A percentile compares a stretch with the other conserved stretches of the same genome.
Evolutionary conservation across 2,113 vertebrate species (phyloP).

Genomic region (Sylvilagus bachmani): DNA sequence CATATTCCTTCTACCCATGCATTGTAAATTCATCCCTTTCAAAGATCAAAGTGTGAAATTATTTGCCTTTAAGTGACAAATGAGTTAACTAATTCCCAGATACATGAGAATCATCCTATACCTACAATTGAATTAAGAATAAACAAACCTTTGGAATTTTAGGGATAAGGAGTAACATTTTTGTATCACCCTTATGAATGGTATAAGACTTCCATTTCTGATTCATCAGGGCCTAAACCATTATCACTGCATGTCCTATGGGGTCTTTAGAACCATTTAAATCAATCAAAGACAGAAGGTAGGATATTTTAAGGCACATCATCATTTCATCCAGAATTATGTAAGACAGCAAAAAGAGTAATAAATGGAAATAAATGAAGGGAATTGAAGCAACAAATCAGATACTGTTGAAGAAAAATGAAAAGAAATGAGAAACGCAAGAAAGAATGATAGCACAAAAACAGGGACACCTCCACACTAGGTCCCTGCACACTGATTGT

Average conservation of each 20-base stretch:
- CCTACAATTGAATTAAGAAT: not conserved
- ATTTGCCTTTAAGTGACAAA: conserved; percentile 43
- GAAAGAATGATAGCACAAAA: conserved; percentile 36
- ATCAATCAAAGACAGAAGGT: not conserved
- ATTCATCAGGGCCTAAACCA: not conserved
- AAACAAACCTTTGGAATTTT: not conserved
- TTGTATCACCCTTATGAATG: not conserved
- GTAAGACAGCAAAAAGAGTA: not conserved
- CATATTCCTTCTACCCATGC: not conserved
- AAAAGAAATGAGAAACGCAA: conserved; percentile 56
- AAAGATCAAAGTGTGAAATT: conserved; percentile 25
- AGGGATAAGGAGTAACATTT: not conserved
- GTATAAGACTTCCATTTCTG: not conserved
- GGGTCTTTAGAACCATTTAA: not conserved
- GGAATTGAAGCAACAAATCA: conserved; percentile 42
- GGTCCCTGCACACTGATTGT: not conserved
- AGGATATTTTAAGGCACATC: not conserved
- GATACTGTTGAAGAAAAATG: conserved; percentile 50
- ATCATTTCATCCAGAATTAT: not conserved
- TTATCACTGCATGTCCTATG: not conserved
- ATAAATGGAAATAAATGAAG: not conserved
- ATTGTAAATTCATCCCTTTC: not conserved
- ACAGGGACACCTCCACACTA: conserved; percentile 21
- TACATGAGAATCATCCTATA: not conserved
- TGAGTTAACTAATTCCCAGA: conserved; percentile 16